phyloP scores from a whole-genome alignment of 2,888 invertebrate genomes.

The Ectobius pallidus region DNA sequence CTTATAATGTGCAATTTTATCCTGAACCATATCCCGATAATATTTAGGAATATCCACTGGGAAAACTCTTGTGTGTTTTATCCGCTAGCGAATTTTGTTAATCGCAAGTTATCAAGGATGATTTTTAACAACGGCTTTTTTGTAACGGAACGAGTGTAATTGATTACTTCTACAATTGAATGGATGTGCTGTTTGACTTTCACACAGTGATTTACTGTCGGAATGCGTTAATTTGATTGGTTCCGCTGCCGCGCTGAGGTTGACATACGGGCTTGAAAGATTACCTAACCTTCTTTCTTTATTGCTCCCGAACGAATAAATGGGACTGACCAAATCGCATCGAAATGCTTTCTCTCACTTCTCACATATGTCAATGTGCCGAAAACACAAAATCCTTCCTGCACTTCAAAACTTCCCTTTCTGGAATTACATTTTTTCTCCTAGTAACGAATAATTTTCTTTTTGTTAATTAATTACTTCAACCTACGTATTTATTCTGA shows the following conservation, averaged over 20 bases:
- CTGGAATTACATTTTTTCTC: no score
- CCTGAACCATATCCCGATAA: no score
- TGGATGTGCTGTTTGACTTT: background rate
- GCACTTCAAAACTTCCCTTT: no score
- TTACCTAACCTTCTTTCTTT: background rate
- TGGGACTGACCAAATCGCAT: background rate
- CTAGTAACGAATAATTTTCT: no score
- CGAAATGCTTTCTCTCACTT: background rate
- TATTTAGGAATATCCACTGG: no score
- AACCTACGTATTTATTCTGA: no score
- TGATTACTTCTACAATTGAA: background rate
- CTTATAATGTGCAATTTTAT: no score
- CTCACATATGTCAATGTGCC: background rate
- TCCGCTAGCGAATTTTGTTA: no score
- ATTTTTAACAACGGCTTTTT: background rate
- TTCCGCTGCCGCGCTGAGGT: background rate
- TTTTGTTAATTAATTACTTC: no score
- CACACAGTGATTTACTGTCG: background rate
- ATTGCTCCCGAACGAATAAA: conserved; percentile 2
- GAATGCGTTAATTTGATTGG: conserved; percentile 4
- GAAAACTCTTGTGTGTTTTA: no score
- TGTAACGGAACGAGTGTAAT: background rate
- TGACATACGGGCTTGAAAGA: background rate
- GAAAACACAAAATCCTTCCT: no score
- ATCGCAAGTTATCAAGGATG: no score